Evolutionary conservation across 2,113 vertebrate genomes (phyloP), one percentile per base, ranked within the genome.

Genomic region (Scomber scombrus): DNA sequence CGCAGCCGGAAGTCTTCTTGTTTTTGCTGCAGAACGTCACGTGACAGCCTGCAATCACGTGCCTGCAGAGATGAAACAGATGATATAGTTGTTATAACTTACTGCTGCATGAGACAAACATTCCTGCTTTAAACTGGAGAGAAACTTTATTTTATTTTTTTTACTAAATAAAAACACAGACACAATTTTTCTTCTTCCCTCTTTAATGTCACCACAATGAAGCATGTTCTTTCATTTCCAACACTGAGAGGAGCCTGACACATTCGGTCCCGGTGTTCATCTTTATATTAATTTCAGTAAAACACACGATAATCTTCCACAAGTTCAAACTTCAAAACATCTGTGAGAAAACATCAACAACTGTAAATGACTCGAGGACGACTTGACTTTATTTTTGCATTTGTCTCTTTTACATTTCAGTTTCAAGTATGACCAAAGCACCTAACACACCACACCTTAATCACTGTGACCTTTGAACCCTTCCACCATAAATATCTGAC

Each of bases 151-250:
- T 34, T 34, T n/a, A 34, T 3, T 11, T 11, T 5, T 34, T 55
- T 58, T 18, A 4, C 3, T 18, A 23, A 34, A 29, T 2, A 57
- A 45, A 56, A 23, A 57, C 31, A 54, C 0, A 16, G n/a, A 12
- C 3, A 5, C n/a, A n/a, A 7, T 34, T 46, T 57, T 55, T 51
- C 2, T 9, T 61, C 8, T 21, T 46, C 15, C 11, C 0, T 13
- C 29, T 80, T 80, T 61, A 74, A 34, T 74, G 34, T 74, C 40
- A 26, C 16, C 12, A 14, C 34, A 34, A n/a, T 13, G 47, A 34
- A 3, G 26, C 23, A 34, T 34, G 5, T 34, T 34, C 8, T 31
- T 31, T 31, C 31, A 3, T 31, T 34, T 34, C 3, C 29, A 3
- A 31, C 29, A 31, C 29, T 34, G 4, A 34, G 31, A 34, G 31